Evolutionary conservation across 2,888 invertebrate species (phyloP).

Genomic region (Pseudanteris insignis): DNA sequence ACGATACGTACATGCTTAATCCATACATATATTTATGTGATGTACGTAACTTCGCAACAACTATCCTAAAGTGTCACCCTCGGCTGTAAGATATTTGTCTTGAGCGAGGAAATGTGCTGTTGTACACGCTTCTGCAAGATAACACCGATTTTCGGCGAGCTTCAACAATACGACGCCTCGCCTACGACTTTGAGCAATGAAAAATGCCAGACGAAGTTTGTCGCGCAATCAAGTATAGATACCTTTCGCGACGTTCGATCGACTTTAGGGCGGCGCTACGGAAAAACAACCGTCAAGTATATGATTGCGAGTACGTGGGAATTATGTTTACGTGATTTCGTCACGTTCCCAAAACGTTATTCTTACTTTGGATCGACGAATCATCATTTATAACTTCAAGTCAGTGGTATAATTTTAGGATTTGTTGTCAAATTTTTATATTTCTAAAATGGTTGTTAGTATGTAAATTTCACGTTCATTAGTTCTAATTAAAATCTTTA

Average conservation of each 20-base stretch:
- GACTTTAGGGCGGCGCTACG: no score
- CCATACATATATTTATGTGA: conserved; percentile 40
- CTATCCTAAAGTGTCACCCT: conserved; percentile 40
- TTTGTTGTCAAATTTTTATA: no score
- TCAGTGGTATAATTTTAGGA: no score
- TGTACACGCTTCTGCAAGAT: conserved; percentile 14
- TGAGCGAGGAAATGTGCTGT: conserved; percentile 20
- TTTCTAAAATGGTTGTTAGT: no score
- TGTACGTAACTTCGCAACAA: conserved; percentile 40
- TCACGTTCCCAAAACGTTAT: no score
- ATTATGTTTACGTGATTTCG: no score
- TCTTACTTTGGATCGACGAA: no score
- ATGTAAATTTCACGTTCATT: no score
- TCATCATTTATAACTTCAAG: no score
- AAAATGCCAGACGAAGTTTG: conserved; percentile 20
- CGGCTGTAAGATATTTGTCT: conserved; percentile 32
- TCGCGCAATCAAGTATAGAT: conserved; percentile 24
- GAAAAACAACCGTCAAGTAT: no score
- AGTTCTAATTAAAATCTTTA: no score
- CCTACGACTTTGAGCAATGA: conserved; percentile 27
- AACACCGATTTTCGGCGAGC: conserved; percentile 29
- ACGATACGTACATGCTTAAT: conserved; percentile 41
- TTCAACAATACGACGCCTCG: conserved; percentile 11
- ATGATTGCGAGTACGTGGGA: no score
- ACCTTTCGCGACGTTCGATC: conserved; percentile 18